Evolutionary conservation across 2,113 vertebrate species (phyloP).

Genomic region (Rostratula benghalensis): DNA sequence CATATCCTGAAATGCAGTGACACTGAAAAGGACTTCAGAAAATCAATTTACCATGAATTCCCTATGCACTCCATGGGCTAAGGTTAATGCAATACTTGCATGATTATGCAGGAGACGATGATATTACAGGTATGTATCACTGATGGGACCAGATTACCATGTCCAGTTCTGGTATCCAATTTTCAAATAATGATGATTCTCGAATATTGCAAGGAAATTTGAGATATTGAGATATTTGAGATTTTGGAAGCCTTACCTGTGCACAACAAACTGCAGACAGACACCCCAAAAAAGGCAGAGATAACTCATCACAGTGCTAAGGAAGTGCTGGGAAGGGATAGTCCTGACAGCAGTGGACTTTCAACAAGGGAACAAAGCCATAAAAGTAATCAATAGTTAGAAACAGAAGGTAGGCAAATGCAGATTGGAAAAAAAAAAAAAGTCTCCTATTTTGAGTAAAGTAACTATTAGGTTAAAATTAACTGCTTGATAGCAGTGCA

Average conservation of each 20-base stretch:
- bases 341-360: neutral
- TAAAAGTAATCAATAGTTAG: neutral
- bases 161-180: neutral
- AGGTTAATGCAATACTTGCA: constrained; percentile 38
- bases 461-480: neutral
- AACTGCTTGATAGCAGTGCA: neutral
- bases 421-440: neutral
- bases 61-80: constrained; percentile 12
- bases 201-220: neutral
- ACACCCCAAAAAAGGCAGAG: neutral
- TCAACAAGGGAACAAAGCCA: neutral
- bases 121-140: constrained; percentile 15
- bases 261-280: neutral
- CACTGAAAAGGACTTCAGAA: constrained; percentile 65
- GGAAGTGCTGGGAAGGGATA: neutral
- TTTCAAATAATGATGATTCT: neutral
- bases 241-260: neutral
- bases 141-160: neutral
- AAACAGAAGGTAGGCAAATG: neutral
- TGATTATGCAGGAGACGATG: constrained; percentile 41
- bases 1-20: constrained; percentile 55
- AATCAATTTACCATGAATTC: constrained; percentile 66
- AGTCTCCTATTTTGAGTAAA: neutral
- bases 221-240: no score
- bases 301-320: neutral